A percentile compares a stretch with the other conserved stretches of the same genome.
Conservation (phyloP, 2,888 invertebrate genomes). For the Nowickia ferox region DNA sequence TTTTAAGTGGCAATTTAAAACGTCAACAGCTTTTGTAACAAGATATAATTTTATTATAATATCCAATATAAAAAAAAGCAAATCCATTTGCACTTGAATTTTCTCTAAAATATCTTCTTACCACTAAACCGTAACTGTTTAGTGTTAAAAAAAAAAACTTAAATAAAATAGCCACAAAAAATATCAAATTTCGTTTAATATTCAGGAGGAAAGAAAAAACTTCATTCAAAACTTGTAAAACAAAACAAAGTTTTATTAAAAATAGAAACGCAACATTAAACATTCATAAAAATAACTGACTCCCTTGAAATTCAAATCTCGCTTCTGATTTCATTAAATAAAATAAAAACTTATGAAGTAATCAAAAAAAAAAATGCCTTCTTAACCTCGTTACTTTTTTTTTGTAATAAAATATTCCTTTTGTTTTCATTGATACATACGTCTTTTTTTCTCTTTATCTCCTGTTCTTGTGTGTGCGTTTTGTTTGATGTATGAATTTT, state of each 20-base stretch:
- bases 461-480: slow-evolving; percentile 6
- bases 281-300: slow-evolving; percentile 37
- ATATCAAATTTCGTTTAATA: slow-evolving; percentile 34
- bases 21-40: slow-evolving; percentile 48
- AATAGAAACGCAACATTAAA: slow-evolving; percentile 20
- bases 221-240: slow-evolving; percentile 27
- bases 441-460: neutral
- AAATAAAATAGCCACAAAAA: slow-evolving; percentile 5
- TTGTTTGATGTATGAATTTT: neutral
- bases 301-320: slow-evolving; percentile 59
- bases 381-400: slow-evolving; percentile 51
- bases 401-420: slow-evolving; percentile 33
- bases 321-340: slow-evolving; percentile 8
- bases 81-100: neutral
- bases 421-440: slow-evolving; percentile 35
- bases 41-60: slow-evolving; percentile 11
- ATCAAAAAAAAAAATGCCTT: slow-evolving; percentile 30
- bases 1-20: slow-evolving; percentile 24
- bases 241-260: neutral
- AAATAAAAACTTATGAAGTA: slow-evolving; percentile 24
- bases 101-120: slow-evolving; percentile 25
- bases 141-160: slow-evolving; percentile 5
- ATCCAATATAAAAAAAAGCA: neutral
- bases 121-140: slow-evolving; percentile 28
- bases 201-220: neutral